Evolutionary conservation across 2,888 invertebrate species (phyloP).

Genomic region (Nemotelus pantherinus): DNA sequence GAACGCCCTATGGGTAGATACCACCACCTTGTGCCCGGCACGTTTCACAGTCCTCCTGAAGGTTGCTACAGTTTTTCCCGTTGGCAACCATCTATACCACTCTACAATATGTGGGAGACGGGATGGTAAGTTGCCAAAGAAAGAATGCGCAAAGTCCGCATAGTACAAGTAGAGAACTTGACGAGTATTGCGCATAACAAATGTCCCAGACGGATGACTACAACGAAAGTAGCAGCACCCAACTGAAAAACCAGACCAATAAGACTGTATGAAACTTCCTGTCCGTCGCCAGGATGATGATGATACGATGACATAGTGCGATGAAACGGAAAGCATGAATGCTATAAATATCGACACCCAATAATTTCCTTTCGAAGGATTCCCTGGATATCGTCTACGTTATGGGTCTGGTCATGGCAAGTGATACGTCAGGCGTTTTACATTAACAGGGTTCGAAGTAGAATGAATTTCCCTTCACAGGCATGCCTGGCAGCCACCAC

Average conservation of each 20-base stretch:
- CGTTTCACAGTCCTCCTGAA: not conserved
- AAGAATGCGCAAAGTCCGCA: slow-evolving; percentile 33
- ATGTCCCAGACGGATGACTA: slow-evolving; percentile 48
- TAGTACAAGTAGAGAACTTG: slow-evolving; percentile 2
- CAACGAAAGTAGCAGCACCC: not conserved
- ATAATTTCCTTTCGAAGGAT: not conserved
- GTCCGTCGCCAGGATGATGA: slow-evolving; percentile 1
- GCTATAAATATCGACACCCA: slow-evolving; percentile 19
- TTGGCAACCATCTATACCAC: slow-evolving; percentile 19
- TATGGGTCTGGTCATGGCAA: too few relatives aligned
- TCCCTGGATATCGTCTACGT: not conserved
- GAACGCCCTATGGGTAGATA: not conserved
- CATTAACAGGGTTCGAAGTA: too few relatives aligned
- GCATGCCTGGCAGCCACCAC: too few relatives aligned
- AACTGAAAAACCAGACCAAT: not conserved
- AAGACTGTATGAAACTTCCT: not conserved
- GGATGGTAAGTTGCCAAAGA: slow-evolving; percentile 1
- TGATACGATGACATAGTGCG: not conserved
- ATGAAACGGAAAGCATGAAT: not conserved
- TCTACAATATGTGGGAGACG: slow-evolving; percentile 15
- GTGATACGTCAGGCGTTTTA: too few relatives aligned
- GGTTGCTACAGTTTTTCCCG: slow-evolving; percentile 6
- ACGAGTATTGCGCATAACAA: slow-evolving; percentile 49
- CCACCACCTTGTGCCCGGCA: not conserved
- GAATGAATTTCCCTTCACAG: too few relatives aligned